These are phyloP conservation scores for Tiaroga cobitis DNA, from an alignment of 2,797 vertebrate species.

Conservation along the genomic window DNA sequence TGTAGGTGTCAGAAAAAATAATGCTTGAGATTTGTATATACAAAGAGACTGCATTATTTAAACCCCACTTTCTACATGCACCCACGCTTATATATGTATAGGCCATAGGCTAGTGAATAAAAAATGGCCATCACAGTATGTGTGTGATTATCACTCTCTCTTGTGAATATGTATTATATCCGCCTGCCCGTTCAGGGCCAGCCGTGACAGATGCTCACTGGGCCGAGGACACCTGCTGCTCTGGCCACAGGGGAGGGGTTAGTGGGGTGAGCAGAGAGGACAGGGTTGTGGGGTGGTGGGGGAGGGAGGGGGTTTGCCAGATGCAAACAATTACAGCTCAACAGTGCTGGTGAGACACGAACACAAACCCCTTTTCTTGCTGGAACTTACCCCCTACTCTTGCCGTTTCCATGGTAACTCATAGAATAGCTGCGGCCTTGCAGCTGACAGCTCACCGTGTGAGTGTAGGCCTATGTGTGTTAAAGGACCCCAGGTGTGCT, in stretches of 20 bases:
- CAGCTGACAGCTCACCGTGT: slow-evolving; percentile 47
- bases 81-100: not conserved
- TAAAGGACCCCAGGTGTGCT: slow-evolving; percentile 38
- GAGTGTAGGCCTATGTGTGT: not conserved
- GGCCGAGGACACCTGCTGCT: slow-evolving; percentile 70
- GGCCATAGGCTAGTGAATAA: not conserved
- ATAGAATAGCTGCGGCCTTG: slow-evolving; percentile 61
- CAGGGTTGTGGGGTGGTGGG: not conserved
- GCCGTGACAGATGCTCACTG: slow-evolving; percentile 66
- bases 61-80: not conserved
- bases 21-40: slow-evolving; percentile 45
- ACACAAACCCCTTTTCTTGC: slow-evolving; percentile 51
- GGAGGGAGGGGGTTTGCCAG: slow-evolving; percentile 24
- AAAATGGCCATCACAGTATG: slow-evolving; percentile 31
- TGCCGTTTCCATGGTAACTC: slow-evolving; percentile 69
- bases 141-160: slow-evolving; percentile 46
- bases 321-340: slow-evolving; percentile 55
- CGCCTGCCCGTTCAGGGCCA: slow-evolving; percentile 43
- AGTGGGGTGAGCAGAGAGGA: slow-evolving; percentile 14
- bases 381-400: slow-evolving; percentile 55
- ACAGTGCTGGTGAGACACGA: slow-evolving; percentile 44
- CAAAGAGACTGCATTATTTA: slow-evolving; percentile 31
- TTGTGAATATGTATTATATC: slow-evolving; percentile 57
- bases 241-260: slow-evolving; percentile 45
- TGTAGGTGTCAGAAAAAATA: slow-evolving; percentile 44